Percentiles rank a stretch among this genome's conserved stretches.
These are phyloP conservation scores for Conus betulinus DNA, from an alignment of 1,140 invertebrate genomes.

Conservation along the genomic window DNA sequence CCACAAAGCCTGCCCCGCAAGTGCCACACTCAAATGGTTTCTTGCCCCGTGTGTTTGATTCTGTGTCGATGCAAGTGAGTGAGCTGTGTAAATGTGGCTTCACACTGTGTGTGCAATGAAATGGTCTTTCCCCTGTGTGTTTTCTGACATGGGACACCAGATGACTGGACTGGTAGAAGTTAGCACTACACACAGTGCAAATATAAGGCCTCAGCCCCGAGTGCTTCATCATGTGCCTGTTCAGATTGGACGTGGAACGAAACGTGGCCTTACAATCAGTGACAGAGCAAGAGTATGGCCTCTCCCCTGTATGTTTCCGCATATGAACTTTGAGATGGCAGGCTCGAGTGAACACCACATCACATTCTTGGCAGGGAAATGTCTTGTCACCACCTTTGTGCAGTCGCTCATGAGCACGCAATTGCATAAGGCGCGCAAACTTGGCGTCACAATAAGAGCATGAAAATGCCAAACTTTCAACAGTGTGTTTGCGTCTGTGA, in stretches of 20 bases:
- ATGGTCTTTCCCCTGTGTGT: conserved; percentile 87
- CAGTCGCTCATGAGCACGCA: background rate
- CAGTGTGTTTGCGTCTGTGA: background rate
- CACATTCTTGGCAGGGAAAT: conserved; percentile 16
- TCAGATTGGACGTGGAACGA: conserved; percentile 40
- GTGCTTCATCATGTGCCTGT: conserved; percentile 38
- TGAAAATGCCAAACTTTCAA: background rate
- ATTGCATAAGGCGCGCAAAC: background rate
- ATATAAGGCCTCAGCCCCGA: conserved; percentile 30
- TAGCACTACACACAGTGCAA: conserved; percentile 35
- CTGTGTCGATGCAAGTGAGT: conserved; percentile 57
- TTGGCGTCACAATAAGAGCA: background rate
- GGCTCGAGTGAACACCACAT: conserved; percentile 15
- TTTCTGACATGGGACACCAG: conserved; percentile 96
- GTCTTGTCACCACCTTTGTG: conserved; percentile 19
- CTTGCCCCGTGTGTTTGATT: conserved; percentile 71
- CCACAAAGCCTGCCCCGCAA: conserved; percentile 63
- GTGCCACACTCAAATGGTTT: conserved; percentile 70
- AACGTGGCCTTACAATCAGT: conserved; percentile 34
- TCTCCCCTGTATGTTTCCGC: conserved; percentile 42
- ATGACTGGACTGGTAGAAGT: conserved; percentile 89
- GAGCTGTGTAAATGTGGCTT: conserved; percentile 38
- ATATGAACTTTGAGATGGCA: conserved; percentile 31
- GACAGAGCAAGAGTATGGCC: conserved; percentile 33
- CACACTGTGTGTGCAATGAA: conserved; percentile 45